Evolutionary conservation across 2,113 vertebrate species (phyloP), one percentile per base, ranked within the genome.

Genomic region (Vidua macroura): DNA sequence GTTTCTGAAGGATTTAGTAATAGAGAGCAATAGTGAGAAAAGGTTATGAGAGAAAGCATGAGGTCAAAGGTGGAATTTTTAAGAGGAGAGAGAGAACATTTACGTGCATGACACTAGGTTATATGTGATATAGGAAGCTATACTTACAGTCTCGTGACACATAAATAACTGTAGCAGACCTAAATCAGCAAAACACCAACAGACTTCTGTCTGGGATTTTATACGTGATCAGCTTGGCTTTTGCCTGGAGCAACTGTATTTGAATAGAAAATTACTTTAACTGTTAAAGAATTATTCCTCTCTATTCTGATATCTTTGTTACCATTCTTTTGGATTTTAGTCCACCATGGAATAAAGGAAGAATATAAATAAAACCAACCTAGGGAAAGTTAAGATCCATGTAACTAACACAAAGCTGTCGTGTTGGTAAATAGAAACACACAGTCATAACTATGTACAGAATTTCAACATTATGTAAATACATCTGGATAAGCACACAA

Each of bases 401-500:
- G n/a, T 31, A 60, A 55, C 18, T 81, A 78, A 78, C 27, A 64
- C 10, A 49, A 35, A 81, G 14, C 23, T 82, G 30, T 62, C 2
- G 1, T 44, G 17, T 49, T 1, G 0, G 67, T 83, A 73, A 80
- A 90, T 31, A 80, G 13, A 92, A 72, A 56, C 43, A 77, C 15
- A 58, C 1, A 75, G 39, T 52, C 30, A 64, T 75, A 85, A 73
- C 19, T 64, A 60, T 23, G 37, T 23, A 25, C 22, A 90, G 58
- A 87, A 69, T 93, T 78, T 79, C 58, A 41, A 23, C 2, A 1
- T 62, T 41, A 53, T 64, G 24, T 79, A 87, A 84, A 79, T 79
- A 51, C 25, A 73, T 79, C 74, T 79, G 78, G 46, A 64, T 75
- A 90, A 87, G 25, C 27, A 56, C 56, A 79, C 44, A 85, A 78